Percentiles rank a stretch among this genome's conserved stretches.
Conservation (phyloP, 2,797 vertebrate genomes). For the Muscicapa comitata region DNA sequence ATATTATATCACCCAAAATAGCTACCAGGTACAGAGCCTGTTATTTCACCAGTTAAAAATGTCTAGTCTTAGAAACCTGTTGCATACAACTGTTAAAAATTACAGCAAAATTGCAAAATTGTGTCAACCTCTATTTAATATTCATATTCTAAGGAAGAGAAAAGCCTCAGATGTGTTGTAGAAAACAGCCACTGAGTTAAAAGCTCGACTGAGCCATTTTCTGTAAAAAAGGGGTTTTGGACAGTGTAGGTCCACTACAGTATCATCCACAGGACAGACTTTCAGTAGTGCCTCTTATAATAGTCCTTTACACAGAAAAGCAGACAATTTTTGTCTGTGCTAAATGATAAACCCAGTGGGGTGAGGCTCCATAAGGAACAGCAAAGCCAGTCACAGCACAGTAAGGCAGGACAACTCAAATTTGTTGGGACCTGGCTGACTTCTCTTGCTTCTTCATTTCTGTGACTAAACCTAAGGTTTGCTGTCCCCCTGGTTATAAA, state of each 20-base stretch:
- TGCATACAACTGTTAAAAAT: neutral
- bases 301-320: neutral
- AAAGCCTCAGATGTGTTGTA: neutral
- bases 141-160: neutral
- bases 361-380: neutral
- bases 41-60: neutral
- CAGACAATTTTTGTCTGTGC: neutral
- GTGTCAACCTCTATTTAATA: neutral
- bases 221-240: neutral
- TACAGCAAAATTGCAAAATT: neutral
- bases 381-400: neutral
- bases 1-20: neutral
- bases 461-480: neutral
- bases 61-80: neutral
- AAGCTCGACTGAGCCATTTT: neutral
- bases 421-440: neutral
- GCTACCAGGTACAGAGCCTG: neutral
- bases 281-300: neutral
- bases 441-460: neutral
- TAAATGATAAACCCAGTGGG: neutral
- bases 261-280: neutral
- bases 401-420: rapidly evolving
- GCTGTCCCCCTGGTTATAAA: neutral
- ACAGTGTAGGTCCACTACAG: too few species aligned
- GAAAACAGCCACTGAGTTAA: neutral